Evolutionary conservation across 2,888 invertebrate genomes (phyloP).

Genomic region (Lasioglossum vierecki): DNA sequence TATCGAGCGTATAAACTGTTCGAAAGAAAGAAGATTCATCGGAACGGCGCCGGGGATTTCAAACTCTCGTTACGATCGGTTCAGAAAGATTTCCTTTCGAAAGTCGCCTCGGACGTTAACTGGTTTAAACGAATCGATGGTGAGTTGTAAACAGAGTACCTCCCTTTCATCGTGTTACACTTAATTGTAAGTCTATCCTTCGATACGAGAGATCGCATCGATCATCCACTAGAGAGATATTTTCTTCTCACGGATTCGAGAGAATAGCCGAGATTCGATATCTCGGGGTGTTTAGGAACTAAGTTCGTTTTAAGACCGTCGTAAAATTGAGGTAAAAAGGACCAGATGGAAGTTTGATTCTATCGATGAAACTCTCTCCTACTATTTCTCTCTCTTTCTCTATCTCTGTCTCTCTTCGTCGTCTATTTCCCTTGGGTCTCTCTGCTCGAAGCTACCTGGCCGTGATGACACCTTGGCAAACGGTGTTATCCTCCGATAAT

Average conservation of each 20-base stretch:
- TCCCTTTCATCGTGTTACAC: neutral
- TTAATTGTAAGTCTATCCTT: neutral
- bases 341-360: slow-evolving; percentile 2
- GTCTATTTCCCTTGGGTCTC: neutral
- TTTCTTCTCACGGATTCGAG: neutral
- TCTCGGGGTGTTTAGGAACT: neutral
- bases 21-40: neutral
- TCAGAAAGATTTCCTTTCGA: neutral
- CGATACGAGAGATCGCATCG: neutral
- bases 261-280: neutral
- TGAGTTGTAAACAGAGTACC: neutral
- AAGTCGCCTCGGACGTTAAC: neutral
- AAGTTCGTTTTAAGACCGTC: neutral
- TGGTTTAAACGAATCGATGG: neutral
- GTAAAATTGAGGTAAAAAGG: neutral
- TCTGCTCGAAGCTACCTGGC: neutral
- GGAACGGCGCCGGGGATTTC: neutral
- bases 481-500: slow-evolving; percentile 1
- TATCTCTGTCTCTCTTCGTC: neutral
- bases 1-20: neutral
- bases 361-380: neutral
- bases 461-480: neutral
- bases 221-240: neutral
- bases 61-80: neutral
- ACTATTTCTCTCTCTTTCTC: neutral